These are phyloP conservation scores for Achlya flavicornis DNA, from an alignment of 2,888 invertebrate genomes.

Conservation along the genomic window DNA sequence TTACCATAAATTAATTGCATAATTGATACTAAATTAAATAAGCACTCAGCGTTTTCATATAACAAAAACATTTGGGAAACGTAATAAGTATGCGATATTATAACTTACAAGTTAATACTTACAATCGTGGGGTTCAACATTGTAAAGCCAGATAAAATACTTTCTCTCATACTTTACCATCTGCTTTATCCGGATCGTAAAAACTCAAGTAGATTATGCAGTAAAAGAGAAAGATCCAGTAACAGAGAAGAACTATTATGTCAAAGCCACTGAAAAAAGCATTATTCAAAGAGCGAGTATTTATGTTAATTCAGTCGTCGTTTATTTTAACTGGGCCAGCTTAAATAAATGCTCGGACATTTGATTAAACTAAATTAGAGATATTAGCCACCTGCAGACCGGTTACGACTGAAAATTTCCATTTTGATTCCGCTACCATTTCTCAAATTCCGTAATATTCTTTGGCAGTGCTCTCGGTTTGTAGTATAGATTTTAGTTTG, in stretches of 20 bases:
- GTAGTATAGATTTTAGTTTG: neutral
- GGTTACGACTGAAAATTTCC: neutral
- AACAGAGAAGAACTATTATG: neutral
- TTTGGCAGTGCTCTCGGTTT: neutral
- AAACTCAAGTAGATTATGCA: neutral
- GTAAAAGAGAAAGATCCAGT: no score
- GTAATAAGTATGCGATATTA: no score
- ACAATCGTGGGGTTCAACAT: neutral
- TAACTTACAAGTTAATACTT: neutral
- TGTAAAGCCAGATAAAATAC: neutral
- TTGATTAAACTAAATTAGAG: conserved; percentile 30
- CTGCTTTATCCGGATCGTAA: neutral
- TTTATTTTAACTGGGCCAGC: conserved; percentile 23
- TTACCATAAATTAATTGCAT: no score
- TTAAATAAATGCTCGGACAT: conserved; percentile 24
- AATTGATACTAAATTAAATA: no score
- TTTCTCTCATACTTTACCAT: neutral
- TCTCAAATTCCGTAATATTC: neutral
- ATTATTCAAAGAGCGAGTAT: conserved; percentile 19
- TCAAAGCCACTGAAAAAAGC: conserved; percentile 5
- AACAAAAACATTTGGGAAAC: no score
- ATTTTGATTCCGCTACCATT: neutral
- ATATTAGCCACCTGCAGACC: conserved; percentile 21
- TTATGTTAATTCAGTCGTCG: conserved; percentile 33
- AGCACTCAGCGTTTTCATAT: no score